Conservation (phyloP, 2,797 vertebrate species). For the Oryzias sinensis region DNA sequence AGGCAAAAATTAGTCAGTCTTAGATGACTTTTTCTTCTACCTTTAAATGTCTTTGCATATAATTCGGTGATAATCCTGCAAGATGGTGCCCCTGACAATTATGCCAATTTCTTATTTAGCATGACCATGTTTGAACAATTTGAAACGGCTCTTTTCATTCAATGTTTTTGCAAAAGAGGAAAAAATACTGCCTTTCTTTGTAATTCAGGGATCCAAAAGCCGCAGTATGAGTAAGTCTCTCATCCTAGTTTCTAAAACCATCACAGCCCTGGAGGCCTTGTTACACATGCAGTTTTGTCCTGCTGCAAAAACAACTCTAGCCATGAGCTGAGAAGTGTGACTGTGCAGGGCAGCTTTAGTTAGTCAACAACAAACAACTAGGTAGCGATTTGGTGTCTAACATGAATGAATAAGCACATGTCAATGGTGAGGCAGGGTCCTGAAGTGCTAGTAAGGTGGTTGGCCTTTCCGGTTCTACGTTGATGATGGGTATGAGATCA, state of each 20-base stretch:
- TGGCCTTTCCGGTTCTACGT: background rate
- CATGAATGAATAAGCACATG: constrained; percentile 1
- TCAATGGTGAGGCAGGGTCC: constrained; percentile 1
- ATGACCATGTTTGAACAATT: constrained; percentile 18
- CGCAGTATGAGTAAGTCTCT: constrained; percentile 50
- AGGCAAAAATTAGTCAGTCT: constrained; percentile 53
- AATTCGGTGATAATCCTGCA: constrained; percentile 17
- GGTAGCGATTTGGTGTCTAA: constrained; percentile 6
- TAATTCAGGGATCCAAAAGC: constrained; percentile 39
- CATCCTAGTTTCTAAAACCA: constrained; percentile 57
- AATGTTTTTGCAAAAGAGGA: constrained; percentile 21
- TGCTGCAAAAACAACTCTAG: constrained; percentile 26
- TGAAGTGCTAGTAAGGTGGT: background rate
- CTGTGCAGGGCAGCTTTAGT: constrained; percentile 19
- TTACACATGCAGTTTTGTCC: constrained; percentile 27
- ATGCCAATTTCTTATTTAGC: constrained; percentile 22
- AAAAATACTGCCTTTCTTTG: constrained; percentile 35
- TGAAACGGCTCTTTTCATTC: constrained; percentile 18
- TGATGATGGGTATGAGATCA: constrained; percentile 1
- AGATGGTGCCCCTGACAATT: constrained; percentile 22
- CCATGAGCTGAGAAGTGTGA: constrained; percentile 15
- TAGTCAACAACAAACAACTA: constrained; percentile 14
- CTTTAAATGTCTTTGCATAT: constrained; percentile 42
- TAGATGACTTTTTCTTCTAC: constrained; percentile 14
- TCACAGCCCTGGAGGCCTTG: constrained; percentile 41